Evolutionary conservation across 2,797 vertebrate genomes (phyloP).

Genomic region (Notolepis coatsorum): DNA sequence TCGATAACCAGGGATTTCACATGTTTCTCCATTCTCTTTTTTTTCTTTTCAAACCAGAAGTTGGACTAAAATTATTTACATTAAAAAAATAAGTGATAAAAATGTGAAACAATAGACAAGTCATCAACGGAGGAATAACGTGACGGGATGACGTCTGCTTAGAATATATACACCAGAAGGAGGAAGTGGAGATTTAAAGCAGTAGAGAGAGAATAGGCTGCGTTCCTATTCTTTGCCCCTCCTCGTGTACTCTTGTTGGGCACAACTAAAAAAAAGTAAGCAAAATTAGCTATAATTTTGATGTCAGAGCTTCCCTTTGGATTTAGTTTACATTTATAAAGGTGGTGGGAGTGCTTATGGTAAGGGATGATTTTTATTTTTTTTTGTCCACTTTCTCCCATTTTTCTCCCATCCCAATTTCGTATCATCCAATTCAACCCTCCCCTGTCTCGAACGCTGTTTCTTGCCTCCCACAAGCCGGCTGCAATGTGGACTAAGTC

Average conservation of each 20-base stretch:
- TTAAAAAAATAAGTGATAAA: conserved; percentile 79
- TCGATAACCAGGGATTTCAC: conserved; percentile 83
- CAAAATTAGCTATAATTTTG: conserved; percentile 30
- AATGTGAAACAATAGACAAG: conserved; percentile 73
- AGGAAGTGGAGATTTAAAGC: conserved; percentile 36
- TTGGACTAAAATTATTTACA: conserved; percentile 87
- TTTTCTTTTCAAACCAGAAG: conserved; percentile 76
- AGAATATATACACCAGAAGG: conserved; percentile 79
- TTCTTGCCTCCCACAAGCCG: no score
- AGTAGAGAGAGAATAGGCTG: conserved; percentile 12
- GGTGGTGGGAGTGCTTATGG: no score
- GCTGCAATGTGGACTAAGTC: no score
- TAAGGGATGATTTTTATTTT: no score
- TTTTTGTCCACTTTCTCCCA: no score
- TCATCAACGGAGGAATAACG: conserved; percentile 67
- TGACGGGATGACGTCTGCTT: conserved; percentile 63
- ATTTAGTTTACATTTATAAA: conserved; percentile 18
- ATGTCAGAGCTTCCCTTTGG: conserved; percentile 23
- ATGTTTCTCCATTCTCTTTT: conserved; percentile 74
- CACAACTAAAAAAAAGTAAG: conserved; percentile 6
- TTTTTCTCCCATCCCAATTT: no score
- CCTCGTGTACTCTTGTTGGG: conserved; percentile 31
- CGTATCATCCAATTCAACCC: no score
- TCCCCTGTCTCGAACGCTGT: no score
- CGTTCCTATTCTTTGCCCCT: background rate